A percentile compares a stretch with the other conserved stretches of the same genome.
Evolutionary conservation across 1,140 invertebrate genomes (phyloP).

Genomic region (Ladona fulva): DNA sequence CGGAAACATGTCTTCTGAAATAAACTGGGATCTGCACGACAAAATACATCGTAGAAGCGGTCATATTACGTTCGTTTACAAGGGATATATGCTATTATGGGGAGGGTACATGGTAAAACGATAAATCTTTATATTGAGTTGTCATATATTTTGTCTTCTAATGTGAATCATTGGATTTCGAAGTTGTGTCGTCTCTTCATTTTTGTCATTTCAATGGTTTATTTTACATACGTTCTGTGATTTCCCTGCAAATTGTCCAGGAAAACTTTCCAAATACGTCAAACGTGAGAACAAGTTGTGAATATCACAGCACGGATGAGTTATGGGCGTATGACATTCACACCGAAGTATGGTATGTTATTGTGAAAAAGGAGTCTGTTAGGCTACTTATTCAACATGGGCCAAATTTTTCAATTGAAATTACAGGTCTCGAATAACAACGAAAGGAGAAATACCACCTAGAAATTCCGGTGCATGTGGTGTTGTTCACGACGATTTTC

Average conservation of each 20-base stretch:
- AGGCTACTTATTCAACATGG: background rate
- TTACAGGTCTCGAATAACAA: constrained; percentile 23
- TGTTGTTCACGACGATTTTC: constrained; percentile 30
- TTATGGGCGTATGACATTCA: constrained; percentile 34
- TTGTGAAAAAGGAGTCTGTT: constrained; percentile 9
- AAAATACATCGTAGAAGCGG: constrained; percentile 26
- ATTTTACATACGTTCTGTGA: too few relatives aligned
- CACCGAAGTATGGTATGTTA: constrained; percentile 31
- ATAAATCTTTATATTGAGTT: background rate
- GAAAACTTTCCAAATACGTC: background rate
- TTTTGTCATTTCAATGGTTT: too few relatives aligned
- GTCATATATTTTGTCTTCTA: too few relatives aligned
- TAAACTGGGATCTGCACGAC: background rate
- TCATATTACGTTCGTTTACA: constrained; percentile 29
- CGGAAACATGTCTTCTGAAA: too few relatives aligned
- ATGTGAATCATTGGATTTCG: too few relatives aligned
- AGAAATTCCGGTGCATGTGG: constrained; percentile 35
- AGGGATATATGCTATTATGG: constrained; percentile 33
- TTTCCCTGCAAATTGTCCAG: background rate
- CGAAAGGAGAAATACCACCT: constrained; percentile 29
- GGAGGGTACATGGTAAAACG: constrained; percentile 34
- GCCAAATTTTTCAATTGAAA: background rate
- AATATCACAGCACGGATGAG: constrained; percentile 24
- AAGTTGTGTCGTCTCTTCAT: too few relatives aligned
- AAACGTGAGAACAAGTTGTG: background rate